Percentiles rank a stretch among this genome's conserved stretches.
These are phyloP conservation scores for Hemistola chrysoprasaria DNA, from an alignment of 2,888 invertebrate species.

Conservation along the genomic window DNA sequence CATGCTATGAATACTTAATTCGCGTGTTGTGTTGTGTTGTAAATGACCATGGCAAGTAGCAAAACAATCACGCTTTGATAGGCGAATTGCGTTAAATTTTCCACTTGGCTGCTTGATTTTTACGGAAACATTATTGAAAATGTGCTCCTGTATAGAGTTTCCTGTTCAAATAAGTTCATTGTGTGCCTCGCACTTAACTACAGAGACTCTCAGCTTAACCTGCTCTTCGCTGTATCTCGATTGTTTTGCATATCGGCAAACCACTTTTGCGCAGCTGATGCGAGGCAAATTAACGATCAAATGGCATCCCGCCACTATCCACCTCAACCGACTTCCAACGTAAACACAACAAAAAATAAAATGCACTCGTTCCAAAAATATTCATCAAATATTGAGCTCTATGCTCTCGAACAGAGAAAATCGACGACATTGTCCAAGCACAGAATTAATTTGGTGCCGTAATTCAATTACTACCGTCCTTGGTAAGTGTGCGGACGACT, in stretches of 20 bases:
- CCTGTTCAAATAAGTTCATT: slow-evolving; percentile 24
- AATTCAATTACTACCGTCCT: slow-evolving; percentile 72
- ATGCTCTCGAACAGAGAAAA: slow-evolving; percentile 40
- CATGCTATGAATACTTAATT: slow-evolving; percentile 14
- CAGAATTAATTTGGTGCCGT: slow-evolving; percentile 58
- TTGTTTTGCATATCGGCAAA: slow-evolving; percentile 76
- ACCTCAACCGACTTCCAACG: slow-evolving; percentile 53
- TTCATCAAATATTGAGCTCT: slow-evolving; percentile 45
- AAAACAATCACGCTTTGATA: slow-evolving; percentile 9
- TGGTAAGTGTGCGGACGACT: slow-evolving; percentile 55
- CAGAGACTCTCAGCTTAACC: slow-evolving; percentile 41
- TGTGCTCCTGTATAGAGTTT: neutral
- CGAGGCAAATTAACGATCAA: slow-evolving; percentile 73
- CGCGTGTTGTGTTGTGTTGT: slow-evolving; percentile 12
- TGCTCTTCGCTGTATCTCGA: slow-evolving; percentile 64
- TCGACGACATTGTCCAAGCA: slow-evolving; percentile 41
- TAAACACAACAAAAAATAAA: slow-evolving; percentile 35
- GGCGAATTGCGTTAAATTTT: slow-evolving; percentile 7
- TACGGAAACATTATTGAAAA: slow-evolving; percentile 1
- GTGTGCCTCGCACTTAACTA: slow-evolving; percentile 37
- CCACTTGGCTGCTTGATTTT: slow-evolving; percentile 3
- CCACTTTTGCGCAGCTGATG: slow-evolving; percentile 56
- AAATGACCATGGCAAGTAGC: slow-evolving; percentile 5
- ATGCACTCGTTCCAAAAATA: slow-evolving; percentile 32
- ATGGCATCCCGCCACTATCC: slow-evolving; percentile 59